Conservation (phyloP, 2,888 invertebrate species). For the Synanthedon myopaeformis region DNA sequence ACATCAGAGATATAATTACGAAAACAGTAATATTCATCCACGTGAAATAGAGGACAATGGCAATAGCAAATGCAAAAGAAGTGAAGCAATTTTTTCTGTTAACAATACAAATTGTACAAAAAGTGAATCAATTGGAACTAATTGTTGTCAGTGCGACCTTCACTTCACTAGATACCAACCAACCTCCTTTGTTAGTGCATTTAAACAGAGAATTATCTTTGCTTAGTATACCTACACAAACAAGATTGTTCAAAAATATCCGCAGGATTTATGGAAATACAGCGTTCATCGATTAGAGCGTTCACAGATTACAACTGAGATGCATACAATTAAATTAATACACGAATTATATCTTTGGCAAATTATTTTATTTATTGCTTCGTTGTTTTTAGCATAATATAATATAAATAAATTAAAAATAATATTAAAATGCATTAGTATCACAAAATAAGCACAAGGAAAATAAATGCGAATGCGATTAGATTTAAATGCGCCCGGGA, state of each 20-base stretch:
- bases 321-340: no score
- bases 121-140: conserved; percentile 15
- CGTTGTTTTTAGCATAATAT: no score
- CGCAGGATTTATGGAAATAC: no score
- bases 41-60: no score
- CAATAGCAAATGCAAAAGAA: background rate
- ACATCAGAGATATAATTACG: background rate
- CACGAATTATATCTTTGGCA: no score
- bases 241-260: no score
- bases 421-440: background rate
- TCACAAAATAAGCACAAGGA: background rate
- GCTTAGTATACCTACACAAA: background rate
- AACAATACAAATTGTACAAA: conserved; percentile 3
- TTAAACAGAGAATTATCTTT: background rate
- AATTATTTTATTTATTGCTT: no score
- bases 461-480: background rate
- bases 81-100: background rate
- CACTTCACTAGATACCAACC: conserved; percentile 15
- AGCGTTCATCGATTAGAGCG: no score
- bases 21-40: no score
- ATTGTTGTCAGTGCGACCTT: conserved; percentile 25
- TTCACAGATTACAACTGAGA: no score
- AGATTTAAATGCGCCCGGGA: conserved; percentile 2
- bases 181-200: conserved; percentile 1
- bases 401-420: no score